phyloP scores from a whole-genome alignment of 1,140 invertebrate genomes.

The Conus betulinus region DNA sequence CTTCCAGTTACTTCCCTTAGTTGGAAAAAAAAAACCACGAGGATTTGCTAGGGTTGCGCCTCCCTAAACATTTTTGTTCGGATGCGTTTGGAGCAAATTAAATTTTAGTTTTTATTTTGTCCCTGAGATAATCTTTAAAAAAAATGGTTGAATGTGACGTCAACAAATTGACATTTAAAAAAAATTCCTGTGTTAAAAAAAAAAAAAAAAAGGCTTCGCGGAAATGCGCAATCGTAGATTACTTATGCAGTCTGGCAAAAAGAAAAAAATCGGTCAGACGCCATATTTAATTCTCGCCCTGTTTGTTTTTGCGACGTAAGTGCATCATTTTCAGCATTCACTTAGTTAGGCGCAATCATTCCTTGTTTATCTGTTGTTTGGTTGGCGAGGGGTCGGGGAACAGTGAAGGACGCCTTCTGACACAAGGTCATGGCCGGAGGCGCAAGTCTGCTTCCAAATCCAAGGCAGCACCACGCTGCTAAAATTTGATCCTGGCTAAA shows the following conservation, averaged over 20 bases:
- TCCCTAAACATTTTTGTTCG: too few species aligned
- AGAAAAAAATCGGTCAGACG: constrained; percentile 35
- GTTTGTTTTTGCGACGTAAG: constrained; percentile 15
- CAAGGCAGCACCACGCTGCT: constrained; percentile 4
- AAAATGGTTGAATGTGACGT: too few species aligned
- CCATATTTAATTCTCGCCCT: constrained; percentile 40
- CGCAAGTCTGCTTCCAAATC: constrained; percentile 37
- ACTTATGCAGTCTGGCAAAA: constrained; percentile 22
- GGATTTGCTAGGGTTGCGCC: too few species aligned
- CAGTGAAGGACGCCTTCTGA: constrained; percentile 52
- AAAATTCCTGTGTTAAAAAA: too few species aligned
- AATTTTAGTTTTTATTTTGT: too few species aligned
- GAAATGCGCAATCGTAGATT: constrained; percentile 34
- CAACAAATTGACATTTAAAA: too few species aligned
- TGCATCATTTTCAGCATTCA: not conserved
- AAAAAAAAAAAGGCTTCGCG: constrained; percentile 24
- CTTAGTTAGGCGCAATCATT: not conserved
- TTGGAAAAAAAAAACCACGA: too few species aligned
- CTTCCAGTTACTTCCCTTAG: too few species aligned
- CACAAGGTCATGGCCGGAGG: constrained; percentile 52
- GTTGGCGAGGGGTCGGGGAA: constrained; percentile 29
- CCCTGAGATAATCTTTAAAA: too few species aligned
- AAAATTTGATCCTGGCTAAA: constrained; percentile 18
- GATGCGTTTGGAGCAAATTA: too few species aligned
- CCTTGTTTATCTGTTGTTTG: constrained; percentile 13